A percentile compares a stretch with the other conserved stretches of the same genome.
Evolutionary conservation across 2,113 vertebrate genomes (phyloP).

Genomic region (Apteryx mantelli): DNA sequence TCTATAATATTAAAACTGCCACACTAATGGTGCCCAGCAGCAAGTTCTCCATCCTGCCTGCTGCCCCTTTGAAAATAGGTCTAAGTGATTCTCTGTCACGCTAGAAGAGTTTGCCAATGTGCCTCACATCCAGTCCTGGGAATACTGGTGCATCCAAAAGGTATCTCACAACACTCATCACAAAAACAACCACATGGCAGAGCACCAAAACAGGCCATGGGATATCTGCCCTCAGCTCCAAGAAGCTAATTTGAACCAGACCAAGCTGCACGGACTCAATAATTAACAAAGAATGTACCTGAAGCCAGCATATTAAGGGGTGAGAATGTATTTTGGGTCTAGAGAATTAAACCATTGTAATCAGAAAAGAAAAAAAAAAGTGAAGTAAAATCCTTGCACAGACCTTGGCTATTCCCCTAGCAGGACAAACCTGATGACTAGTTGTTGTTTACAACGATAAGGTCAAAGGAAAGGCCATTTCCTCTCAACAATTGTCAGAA

Average conservation of each 20-base stretch:
- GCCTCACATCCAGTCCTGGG: neutral
- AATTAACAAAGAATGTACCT: slow-evolving; percentile 59
- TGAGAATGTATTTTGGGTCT: slow-evolving; percentile 44
- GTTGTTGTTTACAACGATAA: slow-evolving; percentile 72
- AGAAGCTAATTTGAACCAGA: slow-evolving; percentile 48
- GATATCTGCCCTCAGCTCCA: neutral
- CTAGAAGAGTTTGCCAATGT: slow-evolving; percentile 28
- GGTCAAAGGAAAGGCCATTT: slow-evolving; percentile 75
- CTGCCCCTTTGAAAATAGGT: neutral
- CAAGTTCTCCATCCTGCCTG: slow-evolving; percentile 1
- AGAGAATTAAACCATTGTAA: slow-evolving; percentile 59
- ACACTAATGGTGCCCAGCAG: neutral
- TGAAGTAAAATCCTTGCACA: slow-evolving; percentile 47
- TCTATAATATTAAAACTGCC: neutral
- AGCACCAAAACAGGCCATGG: neutral
- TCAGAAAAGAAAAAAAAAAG: neutral
- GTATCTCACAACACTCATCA: neutral
- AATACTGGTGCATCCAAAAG: neutral
- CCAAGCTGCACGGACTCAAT: neutral
- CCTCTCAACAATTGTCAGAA: slow-evolving; percentile 71
- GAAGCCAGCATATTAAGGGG: slow-evolving; percentile 43
- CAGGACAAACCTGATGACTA: slow-evolving; percentile 59
- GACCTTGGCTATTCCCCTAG: slow-evolving; percentile 64
- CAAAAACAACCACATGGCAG: neutral
- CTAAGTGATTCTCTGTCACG: neutral